Base-by-base conservation (phyloP, 2,888 invertebrate species). In the Xestia rhomboidea region DNA sequence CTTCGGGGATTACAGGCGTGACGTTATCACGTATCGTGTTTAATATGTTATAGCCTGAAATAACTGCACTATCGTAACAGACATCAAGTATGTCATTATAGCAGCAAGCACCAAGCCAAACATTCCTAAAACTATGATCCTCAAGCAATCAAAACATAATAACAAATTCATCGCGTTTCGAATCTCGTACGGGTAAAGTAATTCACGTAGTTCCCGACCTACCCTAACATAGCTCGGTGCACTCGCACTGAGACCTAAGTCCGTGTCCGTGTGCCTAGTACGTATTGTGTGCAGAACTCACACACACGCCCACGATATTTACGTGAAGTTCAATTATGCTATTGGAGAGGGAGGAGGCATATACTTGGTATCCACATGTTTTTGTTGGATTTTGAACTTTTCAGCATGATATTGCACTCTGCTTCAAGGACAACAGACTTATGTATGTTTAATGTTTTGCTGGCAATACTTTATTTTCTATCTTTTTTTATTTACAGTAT, bases 251-350 rank as follows among this genome's bases (percentile, higher is more conserved):
- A 87, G 89, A 90, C 89, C 91, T 91, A 90, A 90, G 82, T 83
- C 78, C 78, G 80, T 85, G 82, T 83, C 78, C 78, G 80, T 85
- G 88, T 89, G 91, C 84, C 88, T 89, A 89, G 88, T 79, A 77
- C 86, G 73, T 69, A 76, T 63, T 51, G 57, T 76, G 51, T 68
- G 78, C 68, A 88, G 86, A 88, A 89, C 87, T 30, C 30, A 82
- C 86, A 87, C 89, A 88, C 83, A 89, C 88, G 88, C 82, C 85
- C 84, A 75, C 77, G 70, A 78, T 86, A 89, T 91, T 89, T 93
- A 92, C 91, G 91, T 86, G 88, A 91, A 91, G 89, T 93, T 92
- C 93, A 93, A 93, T 95, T 94, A 92, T 91, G 89, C 89, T 90
- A 90, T 92, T 81, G 89, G 89, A 89, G 91, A 90, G 83, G 86